Base-by-base conservation (phyloP, 2,113 vertebrate species). In the Rhinogobius similis region DNA sequence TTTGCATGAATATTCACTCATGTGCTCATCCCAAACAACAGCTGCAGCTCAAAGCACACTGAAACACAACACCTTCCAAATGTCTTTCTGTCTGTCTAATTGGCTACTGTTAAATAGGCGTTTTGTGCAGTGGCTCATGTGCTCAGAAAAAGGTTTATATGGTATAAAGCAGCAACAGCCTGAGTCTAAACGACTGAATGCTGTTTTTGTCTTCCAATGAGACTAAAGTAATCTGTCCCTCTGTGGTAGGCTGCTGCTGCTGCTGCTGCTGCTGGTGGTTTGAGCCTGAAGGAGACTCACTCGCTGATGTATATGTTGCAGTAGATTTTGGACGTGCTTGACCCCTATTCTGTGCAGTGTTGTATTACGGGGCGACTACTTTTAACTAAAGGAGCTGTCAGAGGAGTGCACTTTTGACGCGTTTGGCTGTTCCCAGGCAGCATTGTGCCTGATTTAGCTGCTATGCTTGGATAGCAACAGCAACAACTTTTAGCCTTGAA, bases 361-460 rank as follows among this genome's bases (percentile, higher is more conserved):
- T 65, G 43, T 64, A 62, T 76, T 68, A 62, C 55, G 65, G 72
- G 61, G 81, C 70, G 72, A 48, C 52, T 82, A 79, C 72, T 76
- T 82, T 79, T 76, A 83, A 85, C 58, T 52, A 38, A 62, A 55
- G 72, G 68, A 75, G 53, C 67, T 41, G 78, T 79, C 75, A 76
- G 81, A 75, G 85, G 82, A 65, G 85, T 73, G 76, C 81, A 73
- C 70, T 44, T 80, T 77, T 32, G 72, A 82, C 70, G 77, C 48
- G 82, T 81, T 43, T 59, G 70, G 85, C 82, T 91, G 88, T 90
- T 89, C 85, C 87, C 88, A 78, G 88, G 86, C 88, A 89, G 86
- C 81, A 83, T 85, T 90, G 86, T 83, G 85, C 86, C 81, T 75
- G 83, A 91, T 91, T 89, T 90, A 91, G 90, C 87, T 44, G 55